Evolutionary conservation across 2,888 invertebrate species (phyloP).

Genomic region (Cremastobaeus sp.): DNA sequence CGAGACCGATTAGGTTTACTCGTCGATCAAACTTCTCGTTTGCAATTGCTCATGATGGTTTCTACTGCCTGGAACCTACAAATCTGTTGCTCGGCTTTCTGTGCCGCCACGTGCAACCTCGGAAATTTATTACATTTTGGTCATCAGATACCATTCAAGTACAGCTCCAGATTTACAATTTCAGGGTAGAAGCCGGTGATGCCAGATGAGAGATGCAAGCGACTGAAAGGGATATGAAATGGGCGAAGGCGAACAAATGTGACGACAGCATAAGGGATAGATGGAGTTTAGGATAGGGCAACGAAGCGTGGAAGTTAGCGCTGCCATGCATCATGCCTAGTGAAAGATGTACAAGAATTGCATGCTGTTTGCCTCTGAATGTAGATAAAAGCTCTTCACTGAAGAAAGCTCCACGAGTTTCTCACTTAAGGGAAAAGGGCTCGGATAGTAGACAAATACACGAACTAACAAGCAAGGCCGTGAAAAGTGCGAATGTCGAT

Average conservation of each 20-base stretch:
- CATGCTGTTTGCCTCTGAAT: conserved; percentile 60
- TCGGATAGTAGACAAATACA: conserved; percentile 19
- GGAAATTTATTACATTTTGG: not conserved
- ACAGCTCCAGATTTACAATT: conserved; percentile 45
- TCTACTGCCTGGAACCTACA: too few species aligned
- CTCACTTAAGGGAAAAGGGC: conserved; percentile 20
- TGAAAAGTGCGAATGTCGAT: conserved; percentile 44
- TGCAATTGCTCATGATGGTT: too few species aligned
- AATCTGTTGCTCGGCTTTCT: not conserved
- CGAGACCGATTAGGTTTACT: too few species aligned
- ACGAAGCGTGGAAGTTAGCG: conserved; percentile 64
- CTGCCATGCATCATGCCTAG: conserved; percentile 68
- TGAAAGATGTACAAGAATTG: conserved; percentile 45
- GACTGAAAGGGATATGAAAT: conserved; percentile 36
- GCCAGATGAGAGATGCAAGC: conserved; percentile 21
- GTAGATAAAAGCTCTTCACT: conserved; percentile 28
- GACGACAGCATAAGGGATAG: conserved; percentile 5
- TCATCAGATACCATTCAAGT: not conserved
- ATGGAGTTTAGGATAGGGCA: not conserved
- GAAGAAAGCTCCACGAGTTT: conserved; percentile 13
- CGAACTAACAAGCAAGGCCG: conserved; percentile 46
- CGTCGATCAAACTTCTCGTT: too few species aligned
- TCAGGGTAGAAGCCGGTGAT: conserved; percentile 28
- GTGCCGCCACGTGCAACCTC: not conserved
- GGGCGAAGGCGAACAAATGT: conserved; percentile 15